Percentiles rank a stretch among this genome's conserved stretches.
These are phyloP conservation scores for Cistogaster globosa DNA, from an alignment of 2,888 invertebrate genomes.

Conservation along the genomic window DNA sequence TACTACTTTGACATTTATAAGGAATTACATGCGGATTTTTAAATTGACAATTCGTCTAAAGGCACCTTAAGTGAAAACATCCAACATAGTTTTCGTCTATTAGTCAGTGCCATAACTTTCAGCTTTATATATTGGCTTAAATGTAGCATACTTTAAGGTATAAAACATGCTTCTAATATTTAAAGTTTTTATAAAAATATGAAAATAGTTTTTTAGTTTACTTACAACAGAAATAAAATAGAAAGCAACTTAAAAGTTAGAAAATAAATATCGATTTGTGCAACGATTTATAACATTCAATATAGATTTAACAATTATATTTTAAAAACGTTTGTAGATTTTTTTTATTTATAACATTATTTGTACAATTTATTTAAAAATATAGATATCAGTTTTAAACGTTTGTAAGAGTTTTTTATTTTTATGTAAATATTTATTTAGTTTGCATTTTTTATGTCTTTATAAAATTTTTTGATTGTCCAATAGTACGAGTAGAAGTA, in stretches of 20 bases:
- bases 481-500: slow-evolving; percentile 41
- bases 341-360: slow-evolving; percentile 27
- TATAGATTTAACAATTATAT: slow-evolving; percentile 42
- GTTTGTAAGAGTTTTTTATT: slow-evolving; percentile 24
- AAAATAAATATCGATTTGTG: background rate
- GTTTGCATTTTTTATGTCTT: slow-evolving; percentile 20
- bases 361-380: slow-evolving; percentile 30
- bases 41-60: too few species aligned
- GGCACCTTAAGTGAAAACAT: too few species aligned
- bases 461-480: slow-evolving; percentile 54
- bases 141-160: too few species aligned
- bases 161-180: too few species aligned
- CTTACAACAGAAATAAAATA: background rate
- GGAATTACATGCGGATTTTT: too few species aligned
- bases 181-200: too few species aligned
- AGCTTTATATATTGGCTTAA: too few species aligned
- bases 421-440: slow-evolving; percentile 43
- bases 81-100: too few species aligned
- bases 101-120: too few species aligned
- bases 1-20: too few species aligned
- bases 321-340: slow-evolving; percentile 17
- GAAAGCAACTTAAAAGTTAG: background rate
- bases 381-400: slow-evolving; percentile 15
- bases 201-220: background rate
- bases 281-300: slow-evolving; percentile 41